phyloP scores from a whole-genome alignment of 2,797 vertebrate genomes.

The Psittacula derbiana region DNA sequence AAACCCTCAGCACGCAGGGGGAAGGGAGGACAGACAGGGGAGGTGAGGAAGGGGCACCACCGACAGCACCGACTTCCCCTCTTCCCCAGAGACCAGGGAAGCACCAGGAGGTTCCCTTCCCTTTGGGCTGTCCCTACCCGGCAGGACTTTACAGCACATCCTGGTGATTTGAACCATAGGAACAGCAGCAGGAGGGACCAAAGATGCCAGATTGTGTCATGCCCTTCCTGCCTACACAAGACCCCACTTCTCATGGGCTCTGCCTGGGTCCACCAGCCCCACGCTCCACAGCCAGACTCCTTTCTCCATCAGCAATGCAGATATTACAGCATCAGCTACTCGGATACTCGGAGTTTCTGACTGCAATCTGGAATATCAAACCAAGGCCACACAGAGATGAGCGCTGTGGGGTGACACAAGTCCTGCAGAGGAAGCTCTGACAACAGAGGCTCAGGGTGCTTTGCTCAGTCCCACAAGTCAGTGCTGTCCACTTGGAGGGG shows the following conservation, averaged over 20 bases:
- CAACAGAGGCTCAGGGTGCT: not conserved
- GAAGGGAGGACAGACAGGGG: not conserved
- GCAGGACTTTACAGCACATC: not conserved
- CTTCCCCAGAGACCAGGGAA: not conserved
- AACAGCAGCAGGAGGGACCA: not conserved
- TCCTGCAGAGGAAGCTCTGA: not conserved
- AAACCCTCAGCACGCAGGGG: not conserved
- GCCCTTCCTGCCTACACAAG: not conserved
- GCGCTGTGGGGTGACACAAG: not conserved
- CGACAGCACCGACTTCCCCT: not conserved
- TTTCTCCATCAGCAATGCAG: not conserved
- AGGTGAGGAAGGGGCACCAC: not conserved
- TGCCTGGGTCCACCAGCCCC: not conserved
- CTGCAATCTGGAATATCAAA: not conserved
- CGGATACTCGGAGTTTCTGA: fast-evolving
- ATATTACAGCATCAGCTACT: not conserved
- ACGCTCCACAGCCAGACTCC: not conserved
- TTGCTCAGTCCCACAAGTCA: not conserved
- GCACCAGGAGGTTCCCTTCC: not conserved
- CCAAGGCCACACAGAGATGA: not conserved
- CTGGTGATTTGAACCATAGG: not conserved
- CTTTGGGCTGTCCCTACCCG: not conserved
- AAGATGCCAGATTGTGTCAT: not conserved
- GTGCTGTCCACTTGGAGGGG: not conserved
- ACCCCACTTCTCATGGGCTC: not conserved